Percentiles rank a stretch among this genome's conserved stretches.
These are phyloP conservation scores for Coelinius sp. DNA, from an alignment of 2,888 invertebrate genomes.

Conservation along the genomic window DNA sequence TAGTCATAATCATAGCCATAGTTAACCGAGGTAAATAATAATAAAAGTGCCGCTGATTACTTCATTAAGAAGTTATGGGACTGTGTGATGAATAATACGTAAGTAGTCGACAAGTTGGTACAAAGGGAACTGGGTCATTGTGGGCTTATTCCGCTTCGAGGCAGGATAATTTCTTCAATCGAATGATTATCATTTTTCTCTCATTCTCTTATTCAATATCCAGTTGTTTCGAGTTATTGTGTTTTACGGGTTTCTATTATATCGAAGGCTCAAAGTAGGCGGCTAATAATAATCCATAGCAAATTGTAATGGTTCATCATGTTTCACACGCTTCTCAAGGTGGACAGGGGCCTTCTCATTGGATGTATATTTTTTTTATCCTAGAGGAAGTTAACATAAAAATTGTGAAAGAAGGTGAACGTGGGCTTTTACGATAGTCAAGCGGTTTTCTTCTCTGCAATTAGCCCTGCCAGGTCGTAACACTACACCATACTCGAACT, in stretches of 20 bases:
- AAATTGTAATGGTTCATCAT: slow-evolving; percentile 6
- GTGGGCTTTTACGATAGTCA: slow-evolving; percentile 39
- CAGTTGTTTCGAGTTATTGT: neutral
- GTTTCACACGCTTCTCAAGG: slow-evolving; percentile 32
- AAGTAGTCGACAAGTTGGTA: neutral
- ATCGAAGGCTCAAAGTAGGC: slow-evolving; percentile 18
- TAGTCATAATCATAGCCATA: slow-evolving; percentile 16
- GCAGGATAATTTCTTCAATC: slow-evolving; percentile 20
- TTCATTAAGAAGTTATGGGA: slow-evolving; percentile 5
- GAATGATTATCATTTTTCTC: neutral
- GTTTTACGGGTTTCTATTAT: neutral
- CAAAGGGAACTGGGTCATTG: slow-evolving; percentile 3
- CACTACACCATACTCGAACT: slow-evolving; percentile 47
- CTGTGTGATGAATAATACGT: neutral
- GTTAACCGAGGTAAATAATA: slow-evolving; percentile 11
- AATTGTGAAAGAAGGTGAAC: slow-evolving; percentile 44
- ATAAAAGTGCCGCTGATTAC: slow-evolving; percentile 22
- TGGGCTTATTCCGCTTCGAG: neutral
- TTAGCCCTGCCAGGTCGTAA: slow-evolving; percentile 48
- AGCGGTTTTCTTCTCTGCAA: slow-evolving; percentile 45
- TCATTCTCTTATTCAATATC: neutral
- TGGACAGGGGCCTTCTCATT: slow-evolving; percentile 12
- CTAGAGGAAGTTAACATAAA: slow-evolving; percentile 28
- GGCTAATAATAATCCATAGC: slow-evolving; percentile 34
- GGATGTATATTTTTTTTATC: neutral